Evolutionary conservation across 2,797 vertebrate genomes (phyloP).

Genomic region (Pseudotriccus pelzelni): DNA sequence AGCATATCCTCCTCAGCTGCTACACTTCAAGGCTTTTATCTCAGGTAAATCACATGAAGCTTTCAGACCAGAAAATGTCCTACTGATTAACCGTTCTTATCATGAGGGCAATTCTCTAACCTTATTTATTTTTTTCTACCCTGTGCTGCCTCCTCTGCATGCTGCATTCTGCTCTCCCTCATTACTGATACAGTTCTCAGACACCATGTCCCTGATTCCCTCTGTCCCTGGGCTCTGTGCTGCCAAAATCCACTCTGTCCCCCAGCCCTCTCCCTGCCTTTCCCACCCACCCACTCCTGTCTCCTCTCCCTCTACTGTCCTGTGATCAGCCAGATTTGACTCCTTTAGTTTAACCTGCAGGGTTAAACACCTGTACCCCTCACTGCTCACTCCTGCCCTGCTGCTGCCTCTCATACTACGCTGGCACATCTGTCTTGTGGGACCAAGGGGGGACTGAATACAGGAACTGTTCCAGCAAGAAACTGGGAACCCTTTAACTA

Average conservation of each 20-base stretch:
- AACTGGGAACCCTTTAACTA: neutral
- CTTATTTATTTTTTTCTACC: conserved; percentile 26
- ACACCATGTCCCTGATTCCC: neutral
- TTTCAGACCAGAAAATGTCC: conserved; percentile 48
- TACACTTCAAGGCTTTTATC: conserved; percentile 41
- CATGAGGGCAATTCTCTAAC: neutral
- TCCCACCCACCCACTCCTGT: neutral
- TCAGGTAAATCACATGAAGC: conserved; percentile 39
- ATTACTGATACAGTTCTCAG: neutral
- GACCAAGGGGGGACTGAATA: neutral
- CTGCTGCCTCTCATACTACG: neutral
- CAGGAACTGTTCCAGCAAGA: neutral
- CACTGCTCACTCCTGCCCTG: neutral
- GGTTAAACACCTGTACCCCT: neutral
- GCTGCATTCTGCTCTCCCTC: neutral
- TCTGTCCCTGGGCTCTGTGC: neutral
- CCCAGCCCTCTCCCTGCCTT: neutral
- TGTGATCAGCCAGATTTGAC: fast-evolving
- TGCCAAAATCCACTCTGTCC: neutral
- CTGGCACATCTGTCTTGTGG: neutral
- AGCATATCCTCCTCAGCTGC: conserved; percentile 38
- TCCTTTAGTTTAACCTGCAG: neutral
- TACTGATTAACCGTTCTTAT: conserved; percentile 50
- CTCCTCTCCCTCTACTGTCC: neutral
- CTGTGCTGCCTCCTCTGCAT: neutral